Evolutionary conservation across 2,797 vertebrate species (phyloP).

Genomic region (Mus minutoides): DNA sequence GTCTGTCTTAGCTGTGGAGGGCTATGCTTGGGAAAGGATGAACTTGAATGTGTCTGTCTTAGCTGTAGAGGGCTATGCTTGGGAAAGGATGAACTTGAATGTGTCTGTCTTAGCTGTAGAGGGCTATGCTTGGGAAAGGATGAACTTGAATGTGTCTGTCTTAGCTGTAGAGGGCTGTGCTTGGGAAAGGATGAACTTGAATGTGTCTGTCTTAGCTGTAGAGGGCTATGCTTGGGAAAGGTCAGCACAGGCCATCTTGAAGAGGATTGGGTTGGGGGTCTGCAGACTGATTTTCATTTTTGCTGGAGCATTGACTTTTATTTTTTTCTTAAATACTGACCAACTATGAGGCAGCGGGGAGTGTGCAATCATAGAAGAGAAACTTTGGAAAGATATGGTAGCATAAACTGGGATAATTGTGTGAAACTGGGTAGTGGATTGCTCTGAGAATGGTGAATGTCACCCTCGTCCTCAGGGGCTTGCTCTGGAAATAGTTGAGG

Average conservation of each 20-base stretch:
- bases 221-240: not conserved
- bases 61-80: too few relatives aligned
- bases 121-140: too few relatives aligned
- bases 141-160: not conserved
- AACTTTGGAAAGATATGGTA: not conserved
- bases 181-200: not conserved
- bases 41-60: too few relatives aligned
- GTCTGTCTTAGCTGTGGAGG: too few relatives aligned
- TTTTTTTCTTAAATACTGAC: not conserved
- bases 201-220: not conserved
- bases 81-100: too few relatives aligned
- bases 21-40: too few relatives aligned
- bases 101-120: too few relatives aligned
- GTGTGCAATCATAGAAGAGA: not conserved
- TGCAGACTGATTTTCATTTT: slow-evolving; percentile 30
- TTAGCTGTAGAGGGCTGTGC: too few relatives aligned
- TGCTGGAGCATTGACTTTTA: not conserved
- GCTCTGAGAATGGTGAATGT: not conserved
- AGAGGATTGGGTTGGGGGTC: not conserved
- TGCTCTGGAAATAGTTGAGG: not conserved
- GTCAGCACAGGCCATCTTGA: not conserved
- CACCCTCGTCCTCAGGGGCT: not conserved
- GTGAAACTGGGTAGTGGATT: not conserved
- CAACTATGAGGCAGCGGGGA: not conserved
- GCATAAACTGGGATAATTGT: not conserved